phyloP scores from a whole-genome alignment of 2,113 vertebrate genomes.

The Lasiurus cinereus region DNA sequence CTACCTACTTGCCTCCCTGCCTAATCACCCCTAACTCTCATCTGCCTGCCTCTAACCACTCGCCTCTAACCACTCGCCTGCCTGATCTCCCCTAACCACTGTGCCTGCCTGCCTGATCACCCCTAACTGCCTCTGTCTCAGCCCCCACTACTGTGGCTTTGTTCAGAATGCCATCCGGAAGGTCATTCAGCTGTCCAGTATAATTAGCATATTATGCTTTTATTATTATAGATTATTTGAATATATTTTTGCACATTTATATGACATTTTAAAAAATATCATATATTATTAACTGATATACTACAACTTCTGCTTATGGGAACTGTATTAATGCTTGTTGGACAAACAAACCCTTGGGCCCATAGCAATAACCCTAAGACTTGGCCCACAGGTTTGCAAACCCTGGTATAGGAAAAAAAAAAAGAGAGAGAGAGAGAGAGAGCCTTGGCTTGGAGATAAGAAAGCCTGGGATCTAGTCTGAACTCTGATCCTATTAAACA shows the following conservation, averaged over 20 bases:
- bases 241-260: background rate
- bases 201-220: too few relatives aligned
- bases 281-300: background rate
- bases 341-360: background rate
- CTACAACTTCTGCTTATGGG: background rate
- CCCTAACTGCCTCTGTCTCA: too few relatives aligned
- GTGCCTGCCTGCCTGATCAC: too few relatives aligned
- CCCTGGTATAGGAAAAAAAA: background rate
- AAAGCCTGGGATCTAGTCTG: background rate
- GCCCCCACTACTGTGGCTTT: too few relatives aligned
- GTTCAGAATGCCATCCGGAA: too few relatives aligned
- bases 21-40: too few relatives aligned
- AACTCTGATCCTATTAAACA: background rate
- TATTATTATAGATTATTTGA: background rate
- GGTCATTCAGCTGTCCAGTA: too few relatives aligned
- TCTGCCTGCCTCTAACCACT: too few relatives aligned
- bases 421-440: too few relatives aligned
- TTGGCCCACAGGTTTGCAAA: background rate
- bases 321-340: background rate
- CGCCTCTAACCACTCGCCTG: too few relatives aligned
- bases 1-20: background rate
- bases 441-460: background rate
- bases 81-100: too few relatives aligned
- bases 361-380: background rate
- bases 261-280: background rate